Evolutionary conservation across 2,113 vertebrate species (phyloP).

Genomic region (Anhinga anhinga): DNA sequence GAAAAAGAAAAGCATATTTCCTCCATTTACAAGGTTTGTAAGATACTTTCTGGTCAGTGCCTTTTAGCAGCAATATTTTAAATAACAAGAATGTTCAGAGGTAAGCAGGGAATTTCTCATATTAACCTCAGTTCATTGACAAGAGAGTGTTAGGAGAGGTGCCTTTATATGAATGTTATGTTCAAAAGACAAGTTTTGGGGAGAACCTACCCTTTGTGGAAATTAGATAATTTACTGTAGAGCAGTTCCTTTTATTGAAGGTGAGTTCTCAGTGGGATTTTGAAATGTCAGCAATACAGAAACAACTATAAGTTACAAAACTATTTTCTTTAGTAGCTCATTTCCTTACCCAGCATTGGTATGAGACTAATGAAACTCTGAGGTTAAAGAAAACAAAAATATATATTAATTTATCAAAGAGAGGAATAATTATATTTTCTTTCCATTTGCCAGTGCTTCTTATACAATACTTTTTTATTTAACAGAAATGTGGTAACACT

Average conservation of each 20-base stretch:
- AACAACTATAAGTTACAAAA: background rate
- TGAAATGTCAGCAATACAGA: background rate
- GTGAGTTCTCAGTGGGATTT: background rate
- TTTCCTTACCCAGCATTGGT: background rate
- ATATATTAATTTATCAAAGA: background rate
- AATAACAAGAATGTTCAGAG: background rate
- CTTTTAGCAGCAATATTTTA: background rate
- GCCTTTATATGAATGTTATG: background rate
- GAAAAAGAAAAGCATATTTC: background rate
- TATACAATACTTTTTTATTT: background rate
- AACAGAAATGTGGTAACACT: background rate
- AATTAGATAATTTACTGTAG: background rate
- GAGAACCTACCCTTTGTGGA: background rate
- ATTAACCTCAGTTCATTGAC: background rate
- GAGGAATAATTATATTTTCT: background rate
- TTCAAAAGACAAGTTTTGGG: background rate
- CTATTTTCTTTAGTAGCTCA: background rate
- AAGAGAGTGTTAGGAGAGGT: background rate
- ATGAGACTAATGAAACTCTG: background rate
- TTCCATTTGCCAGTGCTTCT: background rate
- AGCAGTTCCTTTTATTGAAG: background rate
- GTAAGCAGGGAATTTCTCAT: background rate
- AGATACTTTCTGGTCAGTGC: background rate
- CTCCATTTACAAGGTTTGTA: background rate
- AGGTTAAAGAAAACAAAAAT: background rate